phyloP scores from a whole-genome alignment of 2,113 vertebrate genomes.

The Neoarius graeffei region DNA sequence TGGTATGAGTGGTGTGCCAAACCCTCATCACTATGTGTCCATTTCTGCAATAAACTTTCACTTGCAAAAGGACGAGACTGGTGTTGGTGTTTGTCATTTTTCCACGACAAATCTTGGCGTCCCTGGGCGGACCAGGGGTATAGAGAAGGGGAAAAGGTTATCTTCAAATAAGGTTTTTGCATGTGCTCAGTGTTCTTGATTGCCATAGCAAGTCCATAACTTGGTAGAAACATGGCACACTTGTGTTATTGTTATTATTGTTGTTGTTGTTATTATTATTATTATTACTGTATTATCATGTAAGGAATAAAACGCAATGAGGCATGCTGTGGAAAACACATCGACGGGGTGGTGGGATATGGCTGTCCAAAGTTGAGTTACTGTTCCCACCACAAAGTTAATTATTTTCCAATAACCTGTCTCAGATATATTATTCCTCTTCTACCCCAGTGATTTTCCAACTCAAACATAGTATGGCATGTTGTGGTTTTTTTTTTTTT shows the following conservation, averaged over 20 bases:
- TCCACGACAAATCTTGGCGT: too few relatives aligned
- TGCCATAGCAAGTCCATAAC: background rate
- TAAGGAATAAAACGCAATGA: background rate
- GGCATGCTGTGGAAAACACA: background rate
- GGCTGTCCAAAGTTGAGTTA: background rate
- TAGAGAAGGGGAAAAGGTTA: background rate
- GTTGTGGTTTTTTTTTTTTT: too few relatives aligned
- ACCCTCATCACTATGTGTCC: too few relatives aligned
- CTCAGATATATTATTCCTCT: background rate
- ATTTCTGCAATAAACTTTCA: too few relatives aligned
- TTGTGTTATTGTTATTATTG: too few relatives aligned
- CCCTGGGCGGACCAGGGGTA: too few relatives aligned
- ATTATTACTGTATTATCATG: background rate
- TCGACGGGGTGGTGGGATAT: background rate
- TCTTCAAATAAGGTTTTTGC: background rate
- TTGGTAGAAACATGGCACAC: background rate
- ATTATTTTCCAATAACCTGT: background rate
- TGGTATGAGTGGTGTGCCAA: too few relatives aligned
- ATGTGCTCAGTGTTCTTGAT: background rate
- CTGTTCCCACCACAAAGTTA: background rate
- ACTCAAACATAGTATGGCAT: too few relatives aligned
- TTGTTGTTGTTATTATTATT: too few relatives aligned
- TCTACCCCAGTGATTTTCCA: background rate
- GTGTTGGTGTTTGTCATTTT: too few relatives aligned
- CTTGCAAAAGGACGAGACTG: too few relatives aligned